These are phyloP conservation scores for Chloebia gouldiae DNA, from an alignment of 2,113 vertebrate genomes.

Conservation along the genomic window DNA sequence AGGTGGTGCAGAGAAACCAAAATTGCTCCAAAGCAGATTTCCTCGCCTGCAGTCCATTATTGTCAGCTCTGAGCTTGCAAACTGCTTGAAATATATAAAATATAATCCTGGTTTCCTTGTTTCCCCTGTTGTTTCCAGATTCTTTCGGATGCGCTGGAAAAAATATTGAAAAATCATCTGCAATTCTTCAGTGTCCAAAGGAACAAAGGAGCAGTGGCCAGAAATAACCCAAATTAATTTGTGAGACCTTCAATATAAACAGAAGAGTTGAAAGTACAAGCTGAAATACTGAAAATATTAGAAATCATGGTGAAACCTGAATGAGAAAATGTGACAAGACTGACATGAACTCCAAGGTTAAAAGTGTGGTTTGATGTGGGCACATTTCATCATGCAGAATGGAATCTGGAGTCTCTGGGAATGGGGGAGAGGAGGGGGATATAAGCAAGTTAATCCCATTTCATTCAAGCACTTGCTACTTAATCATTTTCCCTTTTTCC, in stretches of 20 bases:
- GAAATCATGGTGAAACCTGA: not conserved
- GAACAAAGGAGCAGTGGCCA: not conserved
- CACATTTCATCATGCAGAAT: not conserved
- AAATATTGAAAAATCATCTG: not conserved
- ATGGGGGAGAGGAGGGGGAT: not conserved
- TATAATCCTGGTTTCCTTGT: not conserved
- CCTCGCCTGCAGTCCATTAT: not conserved
- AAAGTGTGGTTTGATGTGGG: not conserved
- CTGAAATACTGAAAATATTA: not conserved
- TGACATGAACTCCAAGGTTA: not conserved
- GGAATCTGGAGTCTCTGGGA: not conserved
- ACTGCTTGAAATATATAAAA: not conserved
- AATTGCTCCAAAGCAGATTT: constrained; percentile 7
- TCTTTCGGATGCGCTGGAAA: not conserved
- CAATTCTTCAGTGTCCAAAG: not conserved
- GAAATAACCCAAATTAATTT: not conserved
- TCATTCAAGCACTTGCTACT: not conserved
- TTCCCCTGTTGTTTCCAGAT: not conserved
- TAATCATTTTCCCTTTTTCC: not conserved
- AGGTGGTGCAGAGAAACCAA: not conserved
- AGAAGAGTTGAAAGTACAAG: not conserved
- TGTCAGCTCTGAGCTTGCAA: not conserved
- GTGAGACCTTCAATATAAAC: not conserved
- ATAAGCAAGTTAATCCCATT: not conserved
- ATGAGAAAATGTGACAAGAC: not conserved